These are phyloP conservation scores for Apomyelois bistriatella DNA, from an alignment of 2,888 invertebrate genomes.

Conservation along the genomic window DNA sequence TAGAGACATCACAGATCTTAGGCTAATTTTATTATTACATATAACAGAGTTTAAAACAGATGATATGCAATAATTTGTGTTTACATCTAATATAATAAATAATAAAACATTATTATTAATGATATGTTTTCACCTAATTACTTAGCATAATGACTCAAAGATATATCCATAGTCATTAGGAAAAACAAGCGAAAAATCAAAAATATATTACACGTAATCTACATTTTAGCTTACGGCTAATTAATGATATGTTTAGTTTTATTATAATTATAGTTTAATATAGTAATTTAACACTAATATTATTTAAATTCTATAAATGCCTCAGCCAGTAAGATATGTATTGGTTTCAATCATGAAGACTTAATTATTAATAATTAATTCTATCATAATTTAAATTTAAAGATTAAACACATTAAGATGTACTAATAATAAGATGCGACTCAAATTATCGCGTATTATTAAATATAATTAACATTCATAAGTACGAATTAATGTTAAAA, in stretches of 20 bases:
- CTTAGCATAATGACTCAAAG: constrained; percentile 46
- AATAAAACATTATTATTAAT: constrained; percentile 34
- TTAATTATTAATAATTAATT: constrained; percentile 46
- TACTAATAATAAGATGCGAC: constrained; percentile 40
- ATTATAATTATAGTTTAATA: constrained; percentile 24
- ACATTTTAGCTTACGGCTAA: constrained; percentile 25
- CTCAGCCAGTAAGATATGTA: constrained; percentile 79
- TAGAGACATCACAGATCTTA: constrained; percentile 56
- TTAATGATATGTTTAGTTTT: constrained; percentile 40
- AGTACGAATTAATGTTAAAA: constrained; percentile 43
- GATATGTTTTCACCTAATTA: constrained; percentile 67
- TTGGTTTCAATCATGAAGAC: constrained; percentile 67
- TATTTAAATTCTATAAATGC: constrained; percentile 65
- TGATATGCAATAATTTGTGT: constrained; percentile 33
- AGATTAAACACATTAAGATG: constrained; percentile 59
- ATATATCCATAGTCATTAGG: constrained; percentile 28
- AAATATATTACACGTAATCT: constrained; percentile 28
- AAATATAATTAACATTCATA: constrained; percentile 47
- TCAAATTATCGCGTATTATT: constrained; percentile 25
- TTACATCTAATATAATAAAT: constrained; percentile 24
- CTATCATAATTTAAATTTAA: constrained; percentile 45
- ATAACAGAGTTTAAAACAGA: constrained; percentile 31
- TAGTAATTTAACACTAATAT: constrained; percentile 60
- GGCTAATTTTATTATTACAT: constrained; percentile 35
- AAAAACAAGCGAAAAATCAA: constrained; percentile 37